Percentiles rank a stretch among this genome's conserved stretches.
Conservation (phyloP, 2,113 vertebrate genomes). For the Neodon shergylaensis region DNA sequence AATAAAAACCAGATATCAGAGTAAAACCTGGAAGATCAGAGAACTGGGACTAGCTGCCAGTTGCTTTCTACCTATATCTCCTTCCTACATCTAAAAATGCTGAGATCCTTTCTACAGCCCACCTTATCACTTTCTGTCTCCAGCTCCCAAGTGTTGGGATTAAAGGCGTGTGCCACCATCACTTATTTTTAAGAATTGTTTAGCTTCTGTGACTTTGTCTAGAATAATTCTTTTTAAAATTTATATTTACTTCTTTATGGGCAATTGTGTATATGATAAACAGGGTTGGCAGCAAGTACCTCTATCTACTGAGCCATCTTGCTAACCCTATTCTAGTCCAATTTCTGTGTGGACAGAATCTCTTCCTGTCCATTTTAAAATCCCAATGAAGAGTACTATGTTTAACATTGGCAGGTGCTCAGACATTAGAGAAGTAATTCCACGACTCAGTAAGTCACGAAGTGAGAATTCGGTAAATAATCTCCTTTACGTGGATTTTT, state of each 20-base stretch:
- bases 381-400: neutral
- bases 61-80: no score
- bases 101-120: no score
- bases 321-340: neutral
- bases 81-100: no score
- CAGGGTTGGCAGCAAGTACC: neutral
- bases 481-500: neutral
- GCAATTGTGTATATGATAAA: neutral
- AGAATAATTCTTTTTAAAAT: neutral
- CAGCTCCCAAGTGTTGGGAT: no score
- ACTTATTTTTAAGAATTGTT: neutral
- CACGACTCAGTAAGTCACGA: neutral
- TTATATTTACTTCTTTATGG: neutral
- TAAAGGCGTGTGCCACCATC: no score
- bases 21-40: no score
- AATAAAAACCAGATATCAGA: no score
- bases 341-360: neutral
- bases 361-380: neutral
- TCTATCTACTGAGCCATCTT: neutral
- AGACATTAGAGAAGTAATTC: neutral
- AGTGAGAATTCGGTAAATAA: neutral
- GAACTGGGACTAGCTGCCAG: no score
- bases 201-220: neutral
- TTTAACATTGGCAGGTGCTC: neutral
- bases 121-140: no score